phyloP scores from a whole-genome alignment of 2,888 invertebrate species.

The Synanthedon tipuliformis region DNA sequence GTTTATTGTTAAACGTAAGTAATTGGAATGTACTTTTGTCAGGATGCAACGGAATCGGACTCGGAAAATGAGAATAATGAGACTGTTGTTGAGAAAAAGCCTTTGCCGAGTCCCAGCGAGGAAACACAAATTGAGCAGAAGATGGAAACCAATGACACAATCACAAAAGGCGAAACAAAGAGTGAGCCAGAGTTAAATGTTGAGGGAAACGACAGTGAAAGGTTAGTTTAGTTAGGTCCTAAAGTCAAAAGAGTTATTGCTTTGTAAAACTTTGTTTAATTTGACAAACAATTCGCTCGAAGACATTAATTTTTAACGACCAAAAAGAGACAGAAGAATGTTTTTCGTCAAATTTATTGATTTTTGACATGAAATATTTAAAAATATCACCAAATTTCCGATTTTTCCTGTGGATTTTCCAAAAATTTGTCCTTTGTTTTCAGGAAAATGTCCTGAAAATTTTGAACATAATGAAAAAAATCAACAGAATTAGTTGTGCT shows the following conservation, averaged over 20 bases:
- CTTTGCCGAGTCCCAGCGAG: constrained; percentile 7
- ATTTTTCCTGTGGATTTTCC: no score
- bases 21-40: neutral
- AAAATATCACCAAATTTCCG: no score
- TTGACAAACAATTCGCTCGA: no score
- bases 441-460: no score
- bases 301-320: no score
- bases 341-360: no score
- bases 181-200: constrained; percentile 20
- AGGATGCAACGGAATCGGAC: constrained; percentile 53
- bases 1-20: no score
- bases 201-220: constrained; percentile 44
- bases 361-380: no score
- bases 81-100: constrained; percentile 58
- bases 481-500: neutral
- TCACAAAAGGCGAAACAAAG: constrained; percentile 11
- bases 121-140: constrained; percentile 30
- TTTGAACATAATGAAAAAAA: neutral
- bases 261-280: no score
- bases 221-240: constrained; percentile 17
- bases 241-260: no score
- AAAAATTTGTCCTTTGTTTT: no score
- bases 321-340: no score
- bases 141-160: constrained; percentile 17
- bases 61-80: constrained; percentile 52